Base-by-base conservation (phyloP, 2,888 invertebrate species). In the Macrosoma leucophasiata region DNA sequence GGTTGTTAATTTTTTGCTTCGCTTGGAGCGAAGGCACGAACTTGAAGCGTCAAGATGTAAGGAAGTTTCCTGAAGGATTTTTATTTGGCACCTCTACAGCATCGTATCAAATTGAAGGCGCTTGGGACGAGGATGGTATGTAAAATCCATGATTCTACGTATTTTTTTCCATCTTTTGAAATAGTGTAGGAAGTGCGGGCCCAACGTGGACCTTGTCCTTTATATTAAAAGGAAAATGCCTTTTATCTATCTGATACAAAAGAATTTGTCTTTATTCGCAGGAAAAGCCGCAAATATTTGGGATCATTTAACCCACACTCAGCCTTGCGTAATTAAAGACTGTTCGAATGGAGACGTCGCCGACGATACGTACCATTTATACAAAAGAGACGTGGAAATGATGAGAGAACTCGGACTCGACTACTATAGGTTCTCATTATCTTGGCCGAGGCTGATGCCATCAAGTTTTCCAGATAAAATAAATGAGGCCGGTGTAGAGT, bases 401-500 rank as follows among this genome's bases (percentile, higher is more conserved):
- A 39, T 78, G 25, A 55, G 58, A 15, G 55, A 72, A 33, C 46
- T 81, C 2, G 72, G 72, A 0, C 56, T 73, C 0, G 58, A 84
- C 37, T 71, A 68, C 37, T 85, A 86, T 50, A 62, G 86, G 13
- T 85, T 86, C 46, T 86, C 86, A 1, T 57, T 87, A 9, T 78
- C 88, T 1, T 90, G 90, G 90, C 49, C 87, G 0, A 61, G 90
- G 17, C 68, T 90, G 10, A 57, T 89, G 27, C 88, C 89, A 0
- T 78, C 71, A 27, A 88, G 86, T 15, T 72, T 73, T 23, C 45
- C 69, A 2, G 68, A 81, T 27, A 51, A 62, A 3, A 55, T 87
- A 17, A 91, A 88, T 52, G 54, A 77, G 42, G 72, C 71, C 2
- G 52, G 52, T 3, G 50, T 58, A 8, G 36, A 46, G 13, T 55